Evolutionary conservation across 1,140 invertebrate species (phyloP), one percentile per base, ranked within the genome.

Genomic region (Camponotus floridanus): DNA sequence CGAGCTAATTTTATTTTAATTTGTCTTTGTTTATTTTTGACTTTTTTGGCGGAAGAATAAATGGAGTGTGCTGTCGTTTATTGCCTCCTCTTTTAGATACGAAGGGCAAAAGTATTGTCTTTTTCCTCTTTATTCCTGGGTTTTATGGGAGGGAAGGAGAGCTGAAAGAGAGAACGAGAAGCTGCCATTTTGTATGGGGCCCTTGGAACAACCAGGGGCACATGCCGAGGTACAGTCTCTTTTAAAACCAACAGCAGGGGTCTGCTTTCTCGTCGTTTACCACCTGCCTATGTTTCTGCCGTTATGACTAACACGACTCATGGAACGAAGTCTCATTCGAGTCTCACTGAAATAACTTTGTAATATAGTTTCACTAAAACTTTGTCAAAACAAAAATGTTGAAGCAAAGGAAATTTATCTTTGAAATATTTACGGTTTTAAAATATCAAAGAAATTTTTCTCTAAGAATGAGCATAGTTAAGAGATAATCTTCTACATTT

Each of bases 111-210:
- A 94, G 94, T 94, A 95, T 95, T 95, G 94, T 95, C 94, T 92
- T 92, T 70, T 91, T 90, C 85, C 85, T 79, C 85, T 92, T 92
- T 92, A 91, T 91, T 92, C 86, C 85, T 87, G 84, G 76, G 87
- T 89, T 87, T 76, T 73, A 88, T 88, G 51, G 88, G 91, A 76
- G 87, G 92, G 91, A 51, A 68, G 55, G 64, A 26, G 39, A 70
- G 15, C 45, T 39, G 13, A 51, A 6, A 51, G 48, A 51, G 48
- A 51, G 13, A 15, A 13, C 68, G 64, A 45, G 64, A 80, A 94
- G 89, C 93, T 93, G 92, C 93, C 94, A 94, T 95, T 95, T 95
- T 94, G 94, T 95, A 89, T 80, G 90, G 92, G 93, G 92, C 93
- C 92, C 92, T 93, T 92, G 90, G 91, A 92, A 89, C 91, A 94